Evolutionary conservation across 2,888 invertebrate species (phyloP), one percentile per base, ranked within the genome.

Genomic region (Drosophila austrosaltans): DNA sequence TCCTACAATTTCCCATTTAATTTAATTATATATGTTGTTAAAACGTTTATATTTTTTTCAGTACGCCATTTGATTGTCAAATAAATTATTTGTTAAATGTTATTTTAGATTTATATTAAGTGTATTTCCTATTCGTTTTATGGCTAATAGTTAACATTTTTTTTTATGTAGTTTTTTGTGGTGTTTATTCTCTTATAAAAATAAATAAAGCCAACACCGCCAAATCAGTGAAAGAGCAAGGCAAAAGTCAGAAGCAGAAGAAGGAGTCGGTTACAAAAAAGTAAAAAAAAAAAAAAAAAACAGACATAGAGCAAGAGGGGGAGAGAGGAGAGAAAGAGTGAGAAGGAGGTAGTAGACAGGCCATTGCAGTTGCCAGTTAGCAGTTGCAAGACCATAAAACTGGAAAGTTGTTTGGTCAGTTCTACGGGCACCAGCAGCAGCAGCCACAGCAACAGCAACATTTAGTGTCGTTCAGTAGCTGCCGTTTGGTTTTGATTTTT

Each of bases 381-480:
- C 75, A 68, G 53, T 63, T 48, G 69, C 42, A 64, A 40, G 59
- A 72, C 75, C 72, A 74, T 60, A 76, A 88, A 86, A 82, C 90
- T 89, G 90, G 89, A 90, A 89, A 89, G 89, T 90, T 89, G 89
- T 86, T 89, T 86, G 89, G 82, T 76, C 82, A 87, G 89, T 89
- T 89, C 74, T 69, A 66, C 73, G 30, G 40, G 39, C 53, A 42
- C 58, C 63, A 61, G 61, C 65, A 69, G 10, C 30, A 40, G 30
- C 30, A 5, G 3, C 44, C 3, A 32, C 30, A 48, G 56, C 28
- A 28, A 53, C 42, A 66, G 40, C 67, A 72, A 39, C 66, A 48
- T 71, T 72, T 72, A 57, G 71, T 72, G 74, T 74, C 73, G 72
- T 30, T 54, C 54, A 30, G 16, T 54, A 73, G 61, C 59, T 64